Base-by-base conservation (phyloP, 2,113 vertebrate genomes). In the Excalfactoria chinensis region DNA sequence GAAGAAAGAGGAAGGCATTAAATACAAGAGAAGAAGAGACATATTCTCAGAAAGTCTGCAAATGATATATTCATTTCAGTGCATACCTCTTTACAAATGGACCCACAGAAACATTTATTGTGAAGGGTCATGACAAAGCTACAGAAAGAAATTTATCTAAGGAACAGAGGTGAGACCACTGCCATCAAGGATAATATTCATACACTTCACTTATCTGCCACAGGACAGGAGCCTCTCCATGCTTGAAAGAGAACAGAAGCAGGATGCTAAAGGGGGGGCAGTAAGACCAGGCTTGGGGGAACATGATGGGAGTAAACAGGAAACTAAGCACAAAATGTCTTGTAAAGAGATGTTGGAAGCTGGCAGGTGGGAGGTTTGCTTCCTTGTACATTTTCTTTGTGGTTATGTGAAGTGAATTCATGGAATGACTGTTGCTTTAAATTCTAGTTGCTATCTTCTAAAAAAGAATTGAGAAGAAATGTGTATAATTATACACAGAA, bases 371-470 rank as follows among this genome's bases (percentile, higher is more conserved):
- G 21, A 41, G 28, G 9, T 32, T 19, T 40, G 26, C 35, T 53
- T 79, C n/a, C 51, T 63, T 28, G 32, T 56, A 55, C 32, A 79
- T 90, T 88, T 93, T 86, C 51, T 76, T 59, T 60, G 67, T 81
- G 49, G 35, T 89, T 40, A 16, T 87, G 84, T 75, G 67, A 75
- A 92, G 79, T 68, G 44, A 82, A 72, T 55, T 55, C 51, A 23
- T n/a, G 70, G 35, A 78, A 75, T 60, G 78, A 88, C 95, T 95
- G 91, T 93, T 92, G 71, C 95, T 96, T 96, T 96, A 96, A 92
- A 95, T 95, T 63, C 40, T 87, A 67, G 87, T 92, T 88, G 91
- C 78, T 88, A 60, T 79, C 78, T 92, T 93, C 78, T 84, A 95
- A 93, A 95, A 90, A 93, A 91, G 79, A 88, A 95, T 88, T 84